phyloP scores from a whole-genome alignment of 2,113 vertebrate genomes.

The Tachycineta bicolor region DNA sequence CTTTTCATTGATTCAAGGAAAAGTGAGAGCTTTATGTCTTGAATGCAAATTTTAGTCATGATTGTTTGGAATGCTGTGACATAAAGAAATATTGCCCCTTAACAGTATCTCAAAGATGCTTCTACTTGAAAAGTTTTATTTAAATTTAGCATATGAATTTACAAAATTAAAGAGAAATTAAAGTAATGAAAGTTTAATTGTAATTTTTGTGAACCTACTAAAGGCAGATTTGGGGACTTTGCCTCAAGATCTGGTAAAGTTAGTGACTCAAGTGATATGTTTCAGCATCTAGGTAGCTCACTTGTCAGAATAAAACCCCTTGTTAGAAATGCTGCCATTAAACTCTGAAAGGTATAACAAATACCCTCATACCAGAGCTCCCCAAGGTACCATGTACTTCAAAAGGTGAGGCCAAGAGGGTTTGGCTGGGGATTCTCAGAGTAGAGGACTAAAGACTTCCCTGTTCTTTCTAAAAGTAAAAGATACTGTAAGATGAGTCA shows the following conservation, averaged over 20 bases:
- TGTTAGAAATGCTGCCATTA: constrained; percentile 3
- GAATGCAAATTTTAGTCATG: not conserved
- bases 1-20: not conserved
- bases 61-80: not conserved
- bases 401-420: not conserved
- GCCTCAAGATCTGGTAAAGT: not conserved
- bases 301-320: constrained; percentile 4
- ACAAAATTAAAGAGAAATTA: not conserved
- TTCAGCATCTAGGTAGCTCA: not conserved
- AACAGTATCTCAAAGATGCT: not conserved
- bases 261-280: not conserved
- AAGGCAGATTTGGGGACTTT: not conserved
- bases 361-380: not conserved
- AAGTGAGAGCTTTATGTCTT: not conserved
- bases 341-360: not conserved
- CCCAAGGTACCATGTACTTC: not conserved
- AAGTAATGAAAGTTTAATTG: not conserved
- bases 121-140: not conserved
- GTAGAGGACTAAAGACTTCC: not conserved
- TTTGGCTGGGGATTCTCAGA: not conserved
- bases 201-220: not conserved
- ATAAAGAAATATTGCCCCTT: not conserved
- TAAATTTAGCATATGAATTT: not conserved
- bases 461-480: not conserved
- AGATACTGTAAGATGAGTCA: not conserved